Base-by-base conservation (phyloP, 2,888 invertebrate genomes). In the Aromia moschata region DNA sequence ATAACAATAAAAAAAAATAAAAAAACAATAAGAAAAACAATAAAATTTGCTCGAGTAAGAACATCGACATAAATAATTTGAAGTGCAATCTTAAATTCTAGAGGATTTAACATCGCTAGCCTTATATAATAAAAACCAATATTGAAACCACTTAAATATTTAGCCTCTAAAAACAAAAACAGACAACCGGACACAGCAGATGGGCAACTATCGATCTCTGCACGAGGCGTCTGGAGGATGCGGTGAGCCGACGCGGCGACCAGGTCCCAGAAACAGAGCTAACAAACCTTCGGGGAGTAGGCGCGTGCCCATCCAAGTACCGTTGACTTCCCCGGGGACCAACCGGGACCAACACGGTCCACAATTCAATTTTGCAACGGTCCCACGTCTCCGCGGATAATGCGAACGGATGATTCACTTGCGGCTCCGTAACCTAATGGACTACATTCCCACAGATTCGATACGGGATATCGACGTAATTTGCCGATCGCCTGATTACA, bases 301-400 rank as follows among this genome's bases (percentile, higher is more conserved):
- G 25, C 61, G 61, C 58, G 61, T 58, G 61, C 61, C 58, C 51
- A 33, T 54, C 45, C 18, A 49, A 58, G 61, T 51, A 58, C 58
- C 36, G 58, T 25, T 17, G 38, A 38, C 12, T 30, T 58, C 61
- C 51, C 46, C 16, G 2, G 38, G 61, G 61, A 58, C 18, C 31
- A 3, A 43, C 58, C 11, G 49, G 49, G 45, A 60, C 56, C 56
- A 56, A 60, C 60, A 60, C 46, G 51, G 49, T 54, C 52, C 52
- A 31, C 52, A 52, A 52, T 52, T 52, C 52, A 41, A 52, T 52
- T 52, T 40, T 40, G 40, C 40, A 52, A 41, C 52, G 38, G 37
- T 41, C 52, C 41, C 52, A 37, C 41, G 52, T 52, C 37, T 30
- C 52, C 41, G 11, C 41, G 25, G 52, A 31, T 38, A 38, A 38